Evolutionary conservation across 2,888 invertebrate genomes (phyloP), one percentile per base, ranked within the genome.

Genomic region (Thymelicus sylvestris): DNA sequence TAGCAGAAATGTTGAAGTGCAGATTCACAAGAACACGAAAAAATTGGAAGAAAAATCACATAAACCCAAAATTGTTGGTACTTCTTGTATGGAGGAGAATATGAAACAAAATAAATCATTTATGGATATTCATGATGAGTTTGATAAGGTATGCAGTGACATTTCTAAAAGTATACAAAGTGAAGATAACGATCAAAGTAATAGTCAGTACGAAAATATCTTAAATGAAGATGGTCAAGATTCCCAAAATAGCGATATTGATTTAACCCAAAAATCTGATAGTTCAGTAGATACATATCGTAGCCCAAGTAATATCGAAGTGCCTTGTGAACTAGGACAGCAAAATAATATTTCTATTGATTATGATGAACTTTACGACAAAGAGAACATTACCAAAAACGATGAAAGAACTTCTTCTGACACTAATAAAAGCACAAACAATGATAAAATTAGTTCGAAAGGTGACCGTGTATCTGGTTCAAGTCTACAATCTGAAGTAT

Each of bases 291-390:
- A 74, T 62, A 67, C 38, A 65, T 50, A 10, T 65, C 39, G 55
- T 39, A 48, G n/a, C 13, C 15, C 63, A 66, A 38, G 60, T 15
- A 52, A 10, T 31, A 50, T 50, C 59, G 19, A 62, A 24, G 44
- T 60, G 65, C 50, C 75, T 10, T 7, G 12, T 44, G 15, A 52
- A 48, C 76, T 90, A 41, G 86, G 85, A 6, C 89, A 86, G 75
- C 82, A 74, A 71, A 80, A 85, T 69, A 75, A 91, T 75, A 72
- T 90, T 15, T 92, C 91, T 60, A 85, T 91, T 76, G 91, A 91
- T 80, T 92, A 91, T 81, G 93, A 92, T 81, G 90, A 90, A 73
- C 72, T 87, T 64, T 81, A 78, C 69, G 76, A 80, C 71, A 65
- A 78, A 65, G 60, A 74, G 15, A 24, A 75, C 50, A 62, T 72